Base-by-base conservation (phyloP, 2,113 vertebrate genomes). In the Puffinus mauretanicus region DNA sequence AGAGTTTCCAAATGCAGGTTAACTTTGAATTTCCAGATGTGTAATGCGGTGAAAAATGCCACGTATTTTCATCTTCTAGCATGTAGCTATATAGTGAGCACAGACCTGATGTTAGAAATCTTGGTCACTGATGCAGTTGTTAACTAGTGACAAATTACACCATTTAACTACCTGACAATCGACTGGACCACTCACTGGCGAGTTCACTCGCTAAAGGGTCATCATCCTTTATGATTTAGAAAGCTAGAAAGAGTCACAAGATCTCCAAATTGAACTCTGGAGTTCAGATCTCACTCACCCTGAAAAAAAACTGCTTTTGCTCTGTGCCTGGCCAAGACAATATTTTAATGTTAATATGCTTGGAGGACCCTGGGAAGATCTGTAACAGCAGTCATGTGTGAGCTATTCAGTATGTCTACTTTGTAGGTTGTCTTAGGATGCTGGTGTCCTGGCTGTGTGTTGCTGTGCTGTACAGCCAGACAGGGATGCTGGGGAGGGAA, bases 21-120 rank as follows among this genome's bases (percentile, higher is more conserved):
- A 90, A 44, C 76, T 92, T 91, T 86, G 79, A 90, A 81, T 86
- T 93, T 96, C 82, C 92, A 94, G 73, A 96, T 92, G 95, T 82
- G 34, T 30, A 64, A 78, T 36, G 52, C 26, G 49, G 80, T 86
- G 57, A 90, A 95, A 95, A 92, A 44, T 36, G 72, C 60, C 86
- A 86, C 1, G 0, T 91, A 40, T 95, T 90, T 91, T 82, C 54
- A 65, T 72, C 40, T 87, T 76, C 69, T 51, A 36, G 11, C 57
- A 40, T 64, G 72, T 47, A 91, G 52, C 77, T 84, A 42, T 51
- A n/a, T 67, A 55, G 22, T 18, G 55, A 94, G 47, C 20, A 62
- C 71, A 77, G 62, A 62, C 12, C 11, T 52, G 24, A 49, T 51
- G 14, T 80, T 70, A 47, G 72, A 88, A 86, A 82, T 44, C 15